phyloP scores from a whole-genome alignment of 2,797 vertebrate genomes.

The Orientallactaga sibirica region DNA sequence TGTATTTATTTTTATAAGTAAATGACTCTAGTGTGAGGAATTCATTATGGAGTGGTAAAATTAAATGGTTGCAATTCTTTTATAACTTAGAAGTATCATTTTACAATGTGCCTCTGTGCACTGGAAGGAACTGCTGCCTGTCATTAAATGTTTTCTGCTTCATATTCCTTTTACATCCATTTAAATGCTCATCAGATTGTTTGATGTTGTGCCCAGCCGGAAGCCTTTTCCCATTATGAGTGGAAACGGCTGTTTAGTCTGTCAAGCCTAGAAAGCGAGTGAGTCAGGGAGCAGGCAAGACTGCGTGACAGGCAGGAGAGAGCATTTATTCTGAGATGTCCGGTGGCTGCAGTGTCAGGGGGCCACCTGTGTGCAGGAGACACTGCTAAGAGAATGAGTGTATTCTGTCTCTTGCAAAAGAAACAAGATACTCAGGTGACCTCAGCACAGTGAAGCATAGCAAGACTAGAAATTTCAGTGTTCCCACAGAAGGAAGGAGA shows the following conservation, averaged over 20 bases:
- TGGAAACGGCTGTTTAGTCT: neutral
- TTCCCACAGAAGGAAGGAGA: neutral
- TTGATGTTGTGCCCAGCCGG: neutral
- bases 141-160: slow-evolving; percentile 58
- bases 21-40: slow-evolving; percentile 40
- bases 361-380: neutral
- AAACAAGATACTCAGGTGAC: neutral
- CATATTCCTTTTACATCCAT: slow-evolving; percentile 50
- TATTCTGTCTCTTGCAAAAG: neutral
- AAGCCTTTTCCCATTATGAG: neutral
- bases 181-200: slow-evolving; percentile 44
- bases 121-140: slow-evolving; percentile 54
- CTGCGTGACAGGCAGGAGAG: neutral
- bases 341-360: accelerated
- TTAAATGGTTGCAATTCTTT: slow-evolving; percentile 57
- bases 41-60: slow-evolving; percentile 48
- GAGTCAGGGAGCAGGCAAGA: neutral
- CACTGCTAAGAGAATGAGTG: neutral
- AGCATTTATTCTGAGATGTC: too few species aligned
- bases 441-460: neutral
- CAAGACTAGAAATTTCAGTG: neutral
- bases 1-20: slow-evolving; percentile 59
- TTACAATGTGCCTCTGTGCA: neutral
- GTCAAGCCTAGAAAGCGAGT: neutral
- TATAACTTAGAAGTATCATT: slow-evolving; percentile 48